Evolutionary conservation across 2,113 vertebrate species (phyloP).

Genomic region (Mungos mungo): DNA sequence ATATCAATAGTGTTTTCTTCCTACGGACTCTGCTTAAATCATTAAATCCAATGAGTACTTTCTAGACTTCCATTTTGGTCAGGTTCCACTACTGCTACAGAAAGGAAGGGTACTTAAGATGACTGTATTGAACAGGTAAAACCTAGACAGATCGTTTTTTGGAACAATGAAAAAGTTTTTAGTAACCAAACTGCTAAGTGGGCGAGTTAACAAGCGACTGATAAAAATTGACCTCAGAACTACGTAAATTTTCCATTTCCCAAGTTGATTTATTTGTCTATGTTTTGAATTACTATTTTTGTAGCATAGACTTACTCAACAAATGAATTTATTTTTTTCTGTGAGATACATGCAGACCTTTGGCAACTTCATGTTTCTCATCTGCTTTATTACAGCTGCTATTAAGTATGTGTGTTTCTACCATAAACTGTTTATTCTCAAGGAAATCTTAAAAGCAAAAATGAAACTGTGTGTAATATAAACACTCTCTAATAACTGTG

Average conservation of each 20-base stretch:
- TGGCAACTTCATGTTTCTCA: not conserved
- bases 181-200: not conserved
- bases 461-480: not conserved
- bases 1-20: not conserved
- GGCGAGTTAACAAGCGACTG: not conserved
- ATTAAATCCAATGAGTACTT: not conserved
- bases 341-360: not conserved
- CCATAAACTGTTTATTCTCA: not conserved
- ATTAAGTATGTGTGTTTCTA: not conserved
- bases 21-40: not conserved
- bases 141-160: not conserved
- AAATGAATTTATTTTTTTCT: constrained; percentile 16
- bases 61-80: not conserved
- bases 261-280: not conserved
- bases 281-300: not conserved
- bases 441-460: not conserved
- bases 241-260: not conserved
- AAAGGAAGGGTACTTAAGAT: not conserved
- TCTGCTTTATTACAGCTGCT: not conserved
- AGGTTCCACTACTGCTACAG: not conserved
- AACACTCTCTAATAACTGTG: not conserved
- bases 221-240: not conserved
- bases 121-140: not conserved
- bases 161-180: not conserved
- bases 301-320: not conserved